Evolutionary conservation across 2,113 vertebrate species (phyloP), one percentile per base, ranked within the genome.

Genomic region (Circaetus cinerascens): DNA sequence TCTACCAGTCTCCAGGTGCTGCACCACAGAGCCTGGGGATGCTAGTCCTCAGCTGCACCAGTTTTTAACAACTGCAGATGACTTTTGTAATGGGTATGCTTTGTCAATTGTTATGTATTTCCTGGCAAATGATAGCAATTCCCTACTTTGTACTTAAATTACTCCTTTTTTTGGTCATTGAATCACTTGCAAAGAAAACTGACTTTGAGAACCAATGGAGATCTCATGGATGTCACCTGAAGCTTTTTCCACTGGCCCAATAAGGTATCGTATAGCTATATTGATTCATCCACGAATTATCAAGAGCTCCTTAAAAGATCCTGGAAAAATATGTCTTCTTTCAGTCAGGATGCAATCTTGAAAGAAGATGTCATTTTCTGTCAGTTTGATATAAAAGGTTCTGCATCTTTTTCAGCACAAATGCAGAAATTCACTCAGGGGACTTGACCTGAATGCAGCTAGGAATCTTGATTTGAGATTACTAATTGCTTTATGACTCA

Each of bases 401-500:
- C 38, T 40, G 4, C 5, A 38, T 27, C 6, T 78, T 67, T 73
- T 92, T 55, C 26, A 51, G 26, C 45, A 74, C 34, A 79, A 77
- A 82, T 55, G 10, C 29, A 73, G 30, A 88, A 93, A 80, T 55
- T 73, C 12, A 23, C 21, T 69, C 32, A 25, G 30, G 12, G 26
- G 22, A 56, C 27, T 89, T 93, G 85, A 94, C 79, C 86, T 34
- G 89, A 96, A 95, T 93, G 73, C 32, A 72, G 29, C 56, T 77
- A 96, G 30, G 11, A 81, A 76, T 75, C 75, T 85, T 92, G 86
- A 88, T 93, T 96, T 90, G 92, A 95, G 79, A 71, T 82, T 94
- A 74, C 80, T 97, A 97, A 97, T 96, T 97, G 75, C 95, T 96
- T 97, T 95, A 86, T 96, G 97, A 95, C 90, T 97, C 78, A 95